Conservation (phyloP, 1,140 invertebrate genomes). For the Spodoptera frugiperda region DNA sequence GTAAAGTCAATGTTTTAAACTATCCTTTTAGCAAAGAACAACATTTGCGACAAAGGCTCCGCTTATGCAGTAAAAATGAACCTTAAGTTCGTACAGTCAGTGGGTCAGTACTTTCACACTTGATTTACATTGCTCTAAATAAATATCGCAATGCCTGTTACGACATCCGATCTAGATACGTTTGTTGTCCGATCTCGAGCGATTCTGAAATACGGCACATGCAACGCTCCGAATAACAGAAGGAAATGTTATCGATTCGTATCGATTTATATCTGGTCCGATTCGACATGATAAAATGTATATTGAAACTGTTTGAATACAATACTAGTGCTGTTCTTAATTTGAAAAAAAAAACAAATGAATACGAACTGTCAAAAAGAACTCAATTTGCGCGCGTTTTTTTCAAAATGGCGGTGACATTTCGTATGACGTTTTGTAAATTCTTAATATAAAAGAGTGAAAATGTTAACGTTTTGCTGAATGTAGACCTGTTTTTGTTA, state of each 20-base stretch:
- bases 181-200: slow-evolving; percentile 53
- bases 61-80: slow-evolving; percentile 8
- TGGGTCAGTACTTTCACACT: slow-evolving; percentile 60
- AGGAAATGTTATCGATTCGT: slow-evolving; percentile 20
- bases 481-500: not conserved
- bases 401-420: no score
- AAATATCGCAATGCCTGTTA: slow-evolving; percentile 51
- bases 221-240: slow-evolving; percentile 22
- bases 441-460: no score
- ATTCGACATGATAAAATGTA: slow-evolving; percentile 20
- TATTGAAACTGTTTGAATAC: not conserved
- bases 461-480: not conserved
- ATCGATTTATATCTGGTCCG: slow-evolving; percentile 1
- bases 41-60: slow-evolving; percentile 21
- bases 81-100: slow-evolving; percentile 29
- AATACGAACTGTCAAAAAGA: no score
- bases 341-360: no score
- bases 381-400: no score
- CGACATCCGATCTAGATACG: slow-evolving; percentile 57
- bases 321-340: no score
- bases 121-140: slow-evolving; percentile 58
- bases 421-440: no score
- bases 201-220: slow-evolving; percentile 22
- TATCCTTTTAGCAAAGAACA: slow-evolving; percentile 18
- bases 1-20: slow-evolving; percentile 4